Evolutionary conservation across 2,113 vertebrate species (phyloP).

Genomic region (Mohoua ochrocephala): DNA sequence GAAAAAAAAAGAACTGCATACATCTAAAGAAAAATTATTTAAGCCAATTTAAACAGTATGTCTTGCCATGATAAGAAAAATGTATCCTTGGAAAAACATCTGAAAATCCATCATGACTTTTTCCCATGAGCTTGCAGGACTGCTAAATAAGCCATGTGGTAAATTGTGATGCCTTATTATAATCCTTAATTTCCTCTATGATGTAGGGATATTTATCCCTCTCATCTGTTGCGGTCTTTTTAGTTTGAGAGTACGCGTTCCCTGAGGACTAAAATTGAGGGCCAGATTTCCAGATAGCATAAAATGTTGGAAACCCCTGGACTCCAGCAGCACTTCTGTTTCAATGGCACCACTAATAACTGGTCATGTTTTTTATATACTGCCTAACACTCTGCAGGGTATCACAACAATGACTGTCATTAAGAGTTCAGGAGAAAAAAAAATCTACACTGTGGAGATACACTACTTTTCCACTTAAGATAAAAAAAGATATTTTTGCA

Average conservation of each 20-base stretch:
- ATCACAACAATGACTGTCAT: background rate
- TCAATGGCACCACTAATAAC: background rate
- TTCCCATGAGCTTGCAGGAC: background rate
- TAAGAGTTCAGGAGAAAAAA: background rate
- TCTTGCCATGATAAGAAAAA: background rate
- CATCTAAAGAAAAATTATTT: background rate
- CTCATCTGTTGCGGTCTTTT: background rate
- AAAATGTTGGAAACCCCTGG: background rate
- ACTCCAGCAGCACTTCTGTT: background rate
- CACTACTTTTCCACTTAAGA: background rate
- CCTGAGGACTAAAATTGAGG: background rate
- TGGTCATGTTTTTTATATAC: background rate
- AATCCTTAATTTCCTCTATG: background rate
- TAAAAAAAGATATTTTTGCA: background rate
- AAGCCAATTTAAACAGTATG: background rate
- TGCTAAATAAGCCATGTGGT: background rate
- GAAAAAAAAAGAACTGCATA: background rate
- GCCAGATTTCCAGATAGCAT: background rate
- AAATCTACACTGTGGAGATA: background rate
- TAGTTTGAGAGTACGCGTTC: background rate
- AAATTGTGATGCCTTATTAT: background rate
- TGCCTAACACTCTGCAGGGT: background rate
- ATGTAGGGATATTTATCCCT: background rate
- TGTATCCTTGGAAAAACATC: background rate
- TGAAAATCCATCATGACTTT: background rate